Percentiles rank a stretch among this genome's conserved stretches.
phyloP scores from a whole-genome alignment of 2,888 invertebrate species.

The Leptogaster cylindrica region DNA sequence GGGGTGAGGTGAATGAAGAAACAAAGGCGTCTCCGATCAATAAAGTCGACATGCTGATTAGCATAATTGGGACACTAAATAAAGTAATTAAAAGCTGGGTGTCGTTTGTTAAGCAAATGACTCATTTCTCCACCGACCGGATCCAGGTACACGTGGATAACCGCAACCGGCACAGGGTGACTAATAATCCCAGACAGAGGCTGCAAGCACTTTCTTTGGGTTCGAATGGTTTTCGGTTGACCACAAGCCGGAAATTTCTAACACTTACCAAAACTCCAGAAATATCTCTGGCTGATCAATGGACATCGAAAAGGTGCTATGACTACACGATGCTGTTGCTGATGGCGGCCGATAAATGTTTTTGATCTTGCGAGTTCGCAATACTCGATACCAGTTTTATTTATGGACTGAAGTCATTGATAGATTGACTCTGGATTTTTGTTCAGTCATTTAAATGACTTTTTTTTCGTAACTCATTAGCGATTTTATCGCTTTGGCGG shows the following conservation, averaged over 20 bases:
- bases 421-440: slow-evolving; percentile 28
- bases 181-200: too few relatives aligned
- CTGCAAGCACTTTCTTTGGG: too few relatives aligned
- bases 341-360: slow-evolving; percentile 5
- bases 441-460: slow-evolving; percentile 22
- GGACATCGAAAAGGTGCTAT: too few relatives aligned
- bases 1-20: neutral
- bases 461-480: slow-evolving; percentile 28
- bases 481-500: slow-evolving; percentile 17
- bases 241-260: neutral
- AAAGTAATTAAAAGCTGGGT: slow-evolving; percentile 37
- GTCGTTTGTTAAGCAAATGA: slow-evolving; percentile 39
- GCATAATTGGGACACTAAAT: slow-evolving; percentile 41
- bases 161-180: too few relatives aligned
- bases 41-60: slow-evolving; percentile 40
- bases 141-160: neutral
- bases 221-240: neutral
- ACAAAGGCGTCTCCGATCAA: slow-evolving; percentile 34
- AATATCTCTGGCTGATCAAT: neutral
- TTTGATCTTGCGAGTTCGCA: neutral
- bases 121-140: neutral
- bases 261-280: slow-evolving; percentile 10
- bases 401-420: slow-evolving; percentile 28
- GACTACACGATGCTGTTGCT: too few relatives aligned
- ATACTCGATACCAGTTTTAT: slow-evolving; percentile 11